These are phyloP conservation scores for Prietella phreatophila DNA, from an alignment of 2,113 vertebrate species.

Conservation along the genomic window DNA sequence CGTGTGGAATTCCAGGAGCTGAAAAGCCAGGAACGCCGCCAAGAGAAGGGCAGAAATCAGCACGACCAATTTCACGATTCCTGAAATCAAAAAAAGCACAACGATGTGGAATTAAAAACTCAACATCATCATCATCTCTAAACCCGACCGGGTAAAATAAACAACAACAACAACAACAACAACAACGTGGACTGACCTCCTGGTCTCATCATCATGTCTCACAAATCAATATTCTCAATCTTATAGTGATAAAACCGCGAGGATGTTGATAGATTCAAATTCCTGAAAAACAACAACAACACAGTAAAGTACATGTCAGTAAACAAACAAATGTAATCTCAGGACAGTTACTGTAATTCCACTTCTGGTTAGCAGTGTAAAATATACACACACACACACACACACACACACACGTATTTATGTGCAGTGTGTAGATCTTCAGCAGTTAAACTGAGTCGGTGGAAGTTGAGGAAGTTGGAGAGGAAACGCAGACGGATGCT, in stretches of 20 bases:
- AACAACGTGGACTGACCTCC: conserved; percentile 53
- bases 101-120: neutral
- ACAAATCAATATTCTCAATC: neutral
- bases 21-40: conserved; percentile 84
- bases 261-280: conserved; percentile 26
- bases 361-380: neutral
- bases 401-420: too few species aligned
- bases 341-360: neutral
- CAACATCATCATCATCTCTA: neutral
- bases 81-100: conserved; percentile 60
- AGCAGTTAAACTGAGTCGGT: neutral
- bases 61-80: conserved; percentile 79
- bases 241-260: neutral
- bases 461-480: neutral
- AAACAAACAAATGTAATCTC: neutral
- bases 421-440: too few species aligned
- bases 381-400: too few species aligned
- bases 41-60: conserved; percentile 79
- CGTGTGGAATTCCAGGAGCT: conserved; percentile 87
- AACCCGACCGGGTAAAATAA: neutral
- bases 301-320: neutral
- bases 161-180: too few species aligned
- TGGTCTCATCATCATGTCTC: conserved; percentile 58
- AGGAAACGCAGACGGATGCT: neutral
- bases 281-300: neutral